Evolutionary conservation across 2,113 vertebrate genomes (phyloP), one percentile per base, ranked within the genome.

Genomic region (Cygnus buccinator): DNA sequence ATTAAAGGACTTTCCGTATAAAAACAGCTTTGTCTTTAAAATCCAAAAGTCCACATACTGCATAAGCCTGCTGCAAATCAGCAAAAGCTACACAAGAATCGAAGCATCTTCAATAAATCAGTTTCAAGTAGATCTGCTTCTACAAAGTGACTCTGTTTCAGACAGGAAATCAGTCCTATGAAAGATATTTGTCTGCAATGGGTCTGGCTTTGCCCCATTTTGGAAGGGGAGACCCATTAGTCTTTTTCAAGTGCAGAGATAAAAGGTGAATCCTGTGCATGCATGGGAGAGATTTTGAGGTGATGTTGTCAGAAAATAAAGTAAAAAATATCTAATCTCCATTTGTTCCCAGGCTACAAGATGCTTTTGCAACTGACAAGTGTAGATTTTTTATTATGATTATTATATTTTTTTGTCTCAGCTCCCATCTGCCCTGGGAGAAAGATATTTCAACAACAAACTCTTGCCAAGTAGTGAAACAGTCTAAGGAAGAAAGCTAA

Each of bases 61-160:
- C 33, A 58, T 54, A 89, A 94, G n/a, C 79, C 73, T 93, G 39
- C 72, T 21, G 81, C 33, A 97, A 97, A 97, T 92, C 58, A 92
- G 77, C 82, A 93, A 77, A 97, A 92, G 81, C 75, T 78, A 71
- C n/a, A 35, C 20, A 92, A 87, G 63, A 95, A 97, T 48, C 13
- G 95, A 97, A 97, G 86, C 44, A 74, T 70, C 72, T 90, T 91
- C 94, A 4, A 84, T 43, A 96, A 92, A 94, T 67, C 59, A 71
- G 12, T 75, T 90, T 68, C 46, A 74, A 80, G 8, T 41, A 58
- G 48, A 33, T 76, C 41, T n/a, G 1, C n/a, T 37, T 43, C 43
- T 71, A 83, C 59, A 78, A 85, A 66, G 76, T 10, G 1, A 41
- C 50, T 55, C 41, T 21, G 25, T 31, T 92, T 66, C 66, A 16